phyloP scores from a whole-genome alignment of 2,888 invertebrate genomes.

The Hemaris fuciformis region DNA sequence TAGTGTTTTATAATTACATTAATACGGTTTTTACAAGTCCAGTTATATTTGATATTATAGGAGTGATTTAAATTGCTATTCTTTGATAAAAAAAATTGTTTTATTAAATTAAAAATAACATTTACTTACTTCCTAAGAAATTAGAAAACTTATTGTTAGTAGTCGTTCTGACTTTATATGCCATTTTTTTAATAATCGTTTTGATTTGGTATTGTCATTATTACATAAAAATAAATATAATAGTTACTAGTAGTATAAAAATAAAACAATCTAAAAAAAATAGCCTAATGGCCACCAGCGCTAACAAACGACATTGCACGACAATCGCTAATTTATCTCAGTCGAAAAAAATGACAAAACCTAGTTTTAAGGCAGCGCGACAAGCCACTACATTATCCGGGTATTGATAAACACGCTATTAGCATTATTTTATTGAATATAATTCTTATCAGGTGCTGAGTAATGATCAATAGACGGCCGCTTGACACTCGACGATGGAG shows the following conservation, averaged over 20 bases:
- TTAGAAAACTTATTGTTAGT: too few relatives aligned
- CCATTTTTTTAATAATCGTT: too few relatives aligned
- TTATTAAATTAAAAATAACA: too few relatives aligned
- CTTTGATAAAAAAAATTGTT: too few relatives aligned
- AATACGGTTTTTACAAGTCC: background rate
- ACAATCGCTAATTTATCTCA: constrained; percentile 1
- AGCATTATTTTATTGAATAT: constrained; percentile 23
- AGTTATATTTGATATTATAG: too few relatives aligned
- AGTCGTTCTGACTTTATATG: too few relatives aligned
- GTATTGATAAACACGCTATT: constrained; percentile 21
- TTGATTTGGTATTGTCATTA: too few relatives aligned
- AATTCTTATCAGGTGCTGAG: constrained; percentile 40
- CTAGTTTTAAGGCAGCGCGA: background rate
- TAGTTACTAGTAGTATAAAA: background rate
- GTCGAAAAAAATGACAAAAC: background rate
- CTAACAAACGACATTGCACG: background rate
- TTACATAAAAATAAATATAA: background rate
- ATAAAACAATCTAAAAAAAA: background rate
- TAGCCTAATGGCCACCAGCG: background rate
- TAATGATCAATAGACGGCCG: constrained; percentile 40
- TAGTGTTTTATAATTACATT: background rate
- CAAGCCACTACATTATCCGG: constrained; percentile 26
- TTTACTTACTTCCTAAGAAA: too few relatives aligned
- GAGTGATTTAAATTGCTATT: too few relatives aligned
- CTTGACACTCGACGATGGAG: constrained; percentile 42